Percentiles rank a stretch among this genome's conserved stretches.
phyloP scores from a whole-genome alignment of 1,140 invertebrate genomes.

The Bombus waltoni region DNA sequence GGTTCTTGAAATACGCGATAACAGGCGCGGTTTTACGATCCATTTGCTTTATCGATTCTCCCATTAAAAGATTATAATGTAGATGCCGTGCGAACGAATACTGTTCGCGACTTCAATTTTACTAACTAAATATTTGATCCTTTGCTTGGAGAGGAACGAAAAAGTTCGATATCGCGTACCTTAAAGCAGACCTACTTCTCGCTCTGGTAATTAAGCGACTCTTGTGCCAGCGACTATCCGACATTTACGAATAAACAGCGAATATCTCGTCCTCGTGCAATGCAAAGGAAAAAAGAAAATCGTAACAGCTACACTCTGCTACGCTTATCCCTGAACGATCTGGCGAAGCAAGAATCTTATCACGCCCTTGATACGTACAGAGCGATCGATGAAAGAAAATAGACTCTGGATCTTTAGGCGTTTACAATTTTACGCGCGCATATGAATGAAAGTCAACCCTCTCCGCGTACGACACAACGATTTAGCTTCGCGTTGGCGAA shows the following conservation, averaged over 20 bases:
- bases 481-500: too few species aligned
- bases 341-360: not conserved
- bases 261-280: not conserved
- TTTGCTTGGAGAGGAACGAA: not conserved
- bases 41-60: not conserved
- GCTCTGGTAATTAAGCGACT: not conserved
- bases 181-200: not conserved
- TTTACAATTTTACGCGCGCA: too few species aligned
- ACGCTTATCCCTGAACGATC: not conserved
- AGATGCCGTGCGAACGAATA: not conserved
- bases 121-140: not conserved
- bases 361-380: not conserved
- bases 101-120: not conserved
- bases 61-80: not conserved
- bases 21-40: not conserved
- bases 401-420: too few species aligned
- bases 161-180: not conserved
- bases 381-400: not conserved
- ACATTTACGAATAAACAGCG: not conserved
- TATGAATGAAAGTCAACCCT: too few species aligned
- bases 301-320: not conserved
- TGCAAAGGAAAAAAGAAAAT: not conserved
- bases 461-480: too few species aligned
- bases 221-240: not conserved
- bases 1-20: not conserved